Base-by-base conservation (phyloP, 92 coral and sea anemone genomes). In the Epizoanthus stellaris region DNA sequence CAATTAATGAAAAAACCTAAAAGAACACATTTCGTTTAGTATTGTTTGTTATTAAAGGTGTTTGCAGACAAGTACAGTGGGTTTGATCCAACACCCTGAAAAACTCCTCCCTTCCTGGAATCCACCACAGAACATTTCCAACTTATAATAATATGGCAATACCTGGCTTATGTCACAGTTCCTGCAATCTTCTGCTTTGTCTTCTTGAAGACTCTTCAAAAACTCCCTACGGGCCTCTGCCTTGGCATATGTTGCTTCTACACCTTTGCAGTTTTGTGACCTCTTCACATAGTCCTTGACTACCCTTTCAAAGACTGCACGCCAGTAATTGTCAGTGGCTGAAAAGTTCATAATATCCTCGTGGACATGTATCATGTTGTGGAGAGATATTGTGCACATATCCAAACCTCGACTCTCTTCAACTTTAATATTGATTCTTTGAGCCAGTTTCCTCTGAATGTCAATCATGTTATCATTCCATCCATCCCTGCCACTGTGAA, bases 321-420 rank as follows among this genome's bases (percentile, higher is more conserved):
- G 91, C 98, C 95, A 93, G 43, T 60, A 67, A 61, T 93, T 93
- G 77, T 93, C 98, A 5, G 95, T 54, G 1, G 98, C 62, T 13
- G 93, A 87, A 47, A 91, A 87, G 21, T 73, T 91, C 15, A 83
- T 40, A n/a, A 94, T 82, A 62, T 91, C 95, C 67, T 91, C 93
- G 76, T 89, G 91, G 45, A 93, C 77, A 38, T 91, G 98, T 30
- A 63, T 39, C 61, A 91, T 52, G 84, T 91, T 93, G 88, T 93
- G 95, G 23, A 91, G 12, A 3, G 98, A 91, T 20, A 93, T 84
- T 38, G 93, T 80, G 84, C 98, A 93, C 93, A 93, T 89, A 40
- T 80, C 74, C 72, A 93, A 49, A 12, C 98, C 94, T 71, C 91
- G 98, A 14, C 66, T 86, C 75, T 94, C 98, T 84, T 93, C 96